Evolutionary conservation across 2,888 invertebrate genomes (phyloP), one percentile per base, ranked within the genome.

Genomic region (Brachyptera putata): DNA sequence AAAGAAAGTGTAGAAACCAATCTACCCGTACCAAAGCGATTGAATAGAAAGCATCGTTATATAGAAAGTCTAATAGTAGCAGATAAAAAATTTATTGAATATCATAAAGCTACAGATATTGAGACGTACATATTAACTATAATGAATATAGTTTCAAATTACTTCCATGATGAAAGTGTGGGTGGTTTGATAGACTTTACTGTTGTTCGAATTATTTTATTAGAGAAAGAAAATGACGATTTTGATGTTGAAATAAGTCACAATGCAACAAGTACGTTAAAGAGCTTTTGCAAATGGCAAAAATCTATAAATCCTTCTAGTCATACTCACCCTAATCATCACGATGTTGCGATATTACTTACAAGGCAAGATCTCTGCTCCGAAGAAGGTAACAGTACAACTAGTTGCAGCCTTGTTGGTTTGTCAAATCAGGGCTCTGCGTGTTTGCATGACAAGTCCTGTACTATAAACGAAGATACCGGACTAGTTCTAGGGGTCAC

Each of bases 401-500:
- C 74, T 59, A 76, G 77, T 58, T 82, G 81, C 68, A 79, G 78
- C 62, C 80, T 85, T 2, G 75, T 84, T 67, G 86, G 86, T 7
- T 74, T 86, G 63, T 85, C 86, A 14, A 83, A 84, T 71, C 80
- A 85, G 48, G 82, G 83, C 3, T 80, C 82, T 3, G 82, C 84
- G 71, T 86, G 86, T 71, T 81, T 82, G 64, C 77, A 79, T 13
- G 72, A 81, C 64, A 75, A 81, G 64, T 80, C 82, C 60, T 86
- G 86, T 72, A 83, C 81, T 64, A 82, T 86, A 69, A 85, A 84
- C 69, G 84, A 86, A 72, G 86, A 86, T 73, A 80, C 79, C 56
- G 86, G 86, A 1, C 76, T 86, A 46, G 77, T 81, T 11, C 72
- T 85, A 56, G 84, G 84, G 34, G 80, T 82, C 66, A 83, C 84